Percentiles rank a stretch among this genome's conserved stretches.
Evolutionary conservation across 2,113 vertebrate genomes (phyloP).

Genomic region (Cnemophilus loriae): DNA sequence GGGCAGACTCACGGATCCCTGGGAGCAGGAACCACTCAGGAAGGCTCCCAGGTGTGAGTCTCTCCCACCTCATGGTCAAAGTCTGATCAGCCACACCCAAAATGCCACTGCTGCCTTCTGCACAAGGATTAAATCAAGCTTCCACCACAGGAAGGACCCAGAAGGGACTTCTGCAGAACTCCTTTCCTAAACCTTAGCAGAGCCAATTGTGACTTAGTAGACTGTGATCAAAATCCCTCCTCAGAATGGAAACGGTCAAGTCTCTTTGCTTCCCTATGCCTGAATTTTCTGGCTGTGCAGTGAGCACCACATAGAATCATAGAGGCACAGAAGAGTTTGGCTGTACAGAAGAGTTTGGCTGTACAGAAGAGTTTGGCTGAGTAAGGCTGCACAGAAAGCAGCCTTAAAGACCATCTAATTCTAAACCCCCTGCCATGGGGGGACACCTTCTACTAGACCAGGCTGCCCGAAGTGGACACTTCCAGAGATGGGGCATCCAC

Average conservation of each 20-base stretch:
- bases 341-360: background rate
- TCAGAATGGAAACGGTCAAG: background rate
- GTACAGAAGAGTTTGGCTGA: background rate
- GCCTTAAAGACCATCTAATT: background rate
- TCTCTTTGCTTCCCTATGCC: background rate
- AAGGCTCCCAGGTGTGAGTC: background rate
- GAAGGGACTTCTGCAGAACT: background rate
- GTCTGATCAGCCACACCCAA: background rate
- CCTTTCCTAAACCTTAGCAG: background rate
- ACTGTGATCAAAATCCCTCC: background rate
- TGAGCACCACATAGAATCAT: rapidly evolving
- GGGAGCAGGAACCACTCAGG: background rate
- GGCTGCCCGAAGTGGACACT: background rate
- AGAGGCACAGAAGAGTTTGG: background rate
- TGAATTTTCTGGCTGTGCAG: background rate
- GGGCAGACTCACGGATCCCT: background rate
- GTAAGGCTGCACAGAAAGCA: background rate
- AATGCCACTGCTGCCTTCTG: background rate
- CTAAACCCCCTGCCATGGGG: background rate
- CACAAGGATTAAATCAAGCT: background rate
- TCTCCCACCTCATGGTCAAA: background rate
- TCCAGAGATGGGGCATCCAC: background rate
- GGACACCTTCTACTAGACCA: background rate
- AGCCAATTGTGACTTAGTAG: background rate
- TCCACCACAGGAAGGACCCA: background rate